phyloP scores from a whole-genome alignment of 2,797 vertebrate genomes.

The Eptatretus atami region DNA sequence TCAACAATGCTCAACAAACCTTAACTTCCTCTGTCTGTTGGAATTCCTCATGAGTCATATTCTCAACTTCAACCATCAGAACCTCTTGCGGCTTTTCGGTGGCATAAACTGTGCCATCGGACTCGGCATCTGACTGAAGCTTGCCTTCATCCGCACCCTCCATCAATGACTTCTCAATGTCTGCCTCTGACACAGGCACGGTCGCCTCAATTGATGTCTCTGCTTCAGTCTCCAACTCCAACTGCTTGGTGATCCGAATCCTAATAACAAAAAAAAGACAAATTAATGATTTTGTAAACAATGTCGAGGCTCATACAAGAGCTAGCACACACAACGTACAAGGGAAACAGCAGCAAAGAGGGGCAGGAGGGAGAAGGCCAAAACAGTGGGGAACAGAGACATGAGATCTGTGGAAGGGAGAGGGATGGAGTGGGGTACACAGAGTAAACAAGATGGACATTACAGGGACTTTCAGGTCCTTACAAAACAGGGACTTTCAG shows the following conservation, averaged over 20 bases:
- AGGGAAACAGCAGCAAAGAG: no score
- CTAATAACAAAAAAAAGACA: constrained; percentile 17
- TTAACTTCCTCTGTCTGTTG: constrained; percentile 82
- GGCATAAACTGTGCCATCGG: constrained; percentile 10
- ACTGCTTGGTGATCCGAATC: constrained; percentile 36
- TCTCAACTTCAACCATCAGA: constrained; percentile 87
- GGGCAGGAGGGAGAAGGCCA: no score
- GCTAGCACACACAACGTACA: no score
- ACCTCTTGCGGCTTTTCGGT: constrained; percentile 16
- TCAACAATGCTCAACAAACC: constrained; percentile 15
- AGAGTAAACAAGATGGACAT: no score
- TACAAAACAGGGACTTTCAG: no score
- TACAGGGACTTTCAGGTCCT: no score
- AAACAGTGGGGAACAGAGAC: no score
- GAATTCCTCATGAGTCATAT: constrained; percentile 61
- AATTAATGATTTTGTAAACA: not conserved
- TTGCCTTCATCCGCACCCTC: constrained; percentile 11
- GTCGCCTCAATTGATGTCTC: constrained; percentile 13
- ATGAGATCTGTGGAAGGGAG: no score
- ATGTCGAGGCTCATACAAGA: no score
- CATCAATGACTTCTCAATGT: constrained; percentile 11
- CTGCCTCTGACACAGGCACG: constrained; percentile 16
- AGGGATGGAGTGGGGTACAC: no score
- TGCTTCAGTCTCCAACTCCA: constrained; percentile 44
- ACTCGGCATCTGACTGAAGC: no score